These are phyloP conservation scores for Heterotis niloticus DNA, from an alignment of 2,113 vertebrate species.

Conservation along the genomic window DNA sequence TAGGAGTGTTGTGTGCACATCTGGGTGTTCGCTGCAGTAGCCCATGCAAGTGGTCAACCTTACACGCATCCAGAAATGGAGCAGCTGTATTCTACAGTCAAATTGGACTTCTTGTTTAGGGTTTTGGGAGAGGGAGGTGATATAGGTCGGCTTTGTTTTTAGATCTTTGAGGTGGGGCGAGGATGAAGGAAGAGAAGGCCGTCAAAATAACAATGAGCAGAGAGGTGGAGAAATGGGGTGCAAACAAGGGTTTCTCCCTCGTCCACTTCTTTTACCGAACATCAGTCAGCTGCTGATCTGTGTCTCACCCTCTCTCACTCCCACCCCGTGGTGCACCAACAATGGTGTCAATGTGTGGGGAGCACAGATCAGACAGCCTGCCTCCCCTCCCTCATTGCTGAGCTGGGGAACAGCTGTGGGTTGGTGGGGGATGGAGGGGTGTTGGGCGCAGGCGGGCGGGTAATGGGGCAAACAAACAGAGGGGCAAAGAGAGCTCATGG, in stretches of 20 bases:
- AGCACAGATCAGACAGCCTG: constrained; percentile 31
- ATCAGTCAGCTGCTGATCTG: constrained; percentile 39
- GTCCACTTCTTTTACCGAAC: constrained; percentile 22
- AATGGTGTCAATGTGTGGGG: constrained; percentile 44
- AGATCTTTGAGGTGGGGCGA: constrained; percentile 6
- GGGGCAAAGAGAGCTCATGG: constrained; percentile 6
- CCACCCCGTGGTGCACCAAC: constrained; percentile 31
- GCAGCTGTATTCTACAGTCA: constrained; percentile 9
- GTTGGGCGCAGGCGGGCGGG: constrained; percentile 3
- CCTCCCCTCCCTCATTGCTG: constrained; percentile 29
- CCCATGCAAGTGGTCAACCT: constrained; percentile 28
- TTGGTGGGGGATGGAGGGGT: not conserved
- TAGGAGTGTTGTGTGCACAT: not conserved
- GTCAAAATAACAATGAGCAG: constrained; percentile 1
- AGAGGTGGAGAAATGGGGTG: not conserved
- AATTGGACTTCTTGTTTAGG: constrained; percentile 16
- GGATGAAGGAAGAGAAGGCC: not conserved
- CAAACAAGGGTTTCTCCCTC: constrained; percentile 22
- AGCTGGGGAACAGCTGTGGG: constrained; percentile 42
- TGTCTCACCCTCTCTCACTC: constrained; percentile 7
- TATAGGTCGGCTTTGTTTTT: not conserved
- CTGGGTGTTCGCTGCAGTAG: constrained; percentile 10
- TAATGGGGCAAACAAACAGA: constrained; percentile 26
- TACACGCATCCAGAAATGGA: constrained; percentile 17
- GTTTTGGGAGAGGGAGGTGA: not conserved